Conservation (phyloP, 2,797 vertebrate genomes). For the Bradypodion ventrale region DNA sequence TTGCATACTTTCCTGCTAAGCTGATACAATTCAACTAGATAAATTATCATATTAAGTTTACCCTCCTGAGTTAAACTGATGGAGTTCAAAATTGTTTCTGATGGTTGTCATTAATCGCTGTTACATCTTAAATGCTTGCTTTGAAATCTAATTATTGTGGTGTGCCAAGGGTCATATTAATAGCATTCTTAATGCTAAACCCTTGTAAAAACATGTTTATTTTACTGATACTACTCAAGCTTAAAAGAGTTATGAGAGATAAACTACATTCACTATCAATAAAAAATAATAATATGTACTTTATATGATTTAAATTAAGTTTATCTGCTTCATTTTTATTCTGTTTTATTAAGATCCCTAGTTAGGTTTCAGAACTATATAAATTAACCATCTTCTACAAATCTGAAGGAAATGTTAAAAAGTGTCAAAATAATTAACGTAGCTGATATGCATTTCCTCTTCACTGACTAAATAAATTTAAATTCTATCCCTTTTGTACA, state of each 20-base stretch:
- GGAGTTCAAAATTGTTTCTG: constrained; percentile 99
- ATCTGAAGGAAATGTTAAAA: constrained; percentile 51
- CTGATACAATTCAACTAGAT: constrained; percentile 91
- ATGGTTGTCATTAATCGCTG: constrained; percentile 99
- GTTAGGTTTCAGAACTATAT: constrained; percentile 65
- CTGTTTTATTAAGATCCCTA: constrained; percentile 69
- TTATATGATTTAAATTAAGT: constrained; percentile 73
- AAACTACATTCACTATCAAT: constrained; percentile 77
- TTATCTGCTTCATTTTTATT: constrained; percentile 67
- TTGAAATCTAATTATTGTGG: constrained; percentile 91
- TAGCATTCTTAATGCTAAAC: constrained; percentile 80
- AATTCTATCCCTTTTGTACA: constrained; percentile 28
- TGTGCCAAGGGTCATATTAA: constrained; percentile 94
- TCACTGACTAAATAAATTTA: constrained; percentile 29
- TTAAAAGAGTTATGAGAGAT: constrained; percentile 73
- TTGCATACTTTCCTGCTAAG: constrained; percentile 97
- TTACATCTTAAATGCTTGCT: constrained; percentile 93
- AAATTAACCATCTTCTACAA: constrained; percentile 63
- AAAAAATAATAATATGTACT: constrained; percentile 78
- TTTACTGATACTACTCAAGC: constrained; percentile 73
- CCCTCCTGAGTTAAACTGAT: constrained; percentile 99
- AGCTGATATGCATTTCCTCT: constrained; percentile 22
- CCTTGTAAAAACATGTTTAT: constrained; percentile 81
- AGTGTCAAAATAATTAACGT: not conserved
- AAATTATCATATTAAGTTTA: constrained; percentile 99